phyloP scores from a whole-genome alignment of 1,140 invertebrate genomes.

The Oedothorax gibbosus region DNA sequence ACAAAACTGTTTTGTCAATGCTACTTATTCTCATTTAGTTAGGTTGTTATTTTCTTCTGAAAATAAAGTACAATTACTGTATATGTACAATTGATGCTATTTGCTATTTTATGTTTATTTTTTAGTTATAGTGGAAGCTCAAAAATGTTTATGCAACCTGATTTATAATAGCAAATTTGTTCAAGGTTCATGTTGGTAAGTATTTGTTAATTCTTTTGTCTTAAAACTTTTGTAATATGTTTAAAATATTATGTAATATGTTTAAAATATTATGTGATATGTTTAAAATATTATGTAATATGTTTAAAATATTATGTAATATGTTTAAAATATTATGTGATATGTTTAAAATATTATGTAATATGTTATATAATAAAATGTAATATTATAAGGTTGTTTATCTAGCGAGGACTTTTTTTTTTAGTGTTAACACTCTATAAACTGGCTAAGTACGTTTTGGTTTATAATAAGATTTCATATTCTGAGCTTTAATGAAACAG shows the following conservation, averaged over 20 bases:
- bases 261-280: neutral
- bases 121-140: constrained; percentile 79
- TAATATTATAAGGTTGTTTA: neutral
- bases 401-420: too few relatives aligned
- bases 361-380: neutral
- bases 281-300: neutral
- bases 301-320: too few relatives aligned
- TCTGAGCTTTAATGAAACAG: too few relatives aligned
- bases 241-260: neutral
- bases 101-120: constrained; percentile 65
- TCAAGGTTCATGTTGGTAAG: constrained; percentile 75
- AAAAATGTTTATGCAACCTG: constrained; percentile 91
- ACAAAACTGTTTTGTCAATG: too few relatives aligned
- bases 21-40: too few relatives aligned
- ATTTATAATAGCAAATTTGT: constrained; percentile 83
- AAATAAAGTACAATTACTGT: too few relatives aligned
- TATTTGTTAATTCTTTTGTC: neutral
- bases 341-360: too few relatives aligned
- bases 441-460: too few relatives aligned
- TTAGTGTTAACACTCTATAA: too few relatives aligned
- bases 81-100: too few relatives aligned
- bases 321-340: neutral
- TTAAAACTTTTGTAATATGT: neutral
- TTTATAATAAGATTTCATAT: too few relatives aligned
- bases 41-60: too few relatives aligned